A percentile compares a stretch with the other conserved stretches of the same genome.
Evolutionary conservation across 2,888 invertebrate species (phyloP).

Genomic region (Micoletzkya japonica): DNA sequence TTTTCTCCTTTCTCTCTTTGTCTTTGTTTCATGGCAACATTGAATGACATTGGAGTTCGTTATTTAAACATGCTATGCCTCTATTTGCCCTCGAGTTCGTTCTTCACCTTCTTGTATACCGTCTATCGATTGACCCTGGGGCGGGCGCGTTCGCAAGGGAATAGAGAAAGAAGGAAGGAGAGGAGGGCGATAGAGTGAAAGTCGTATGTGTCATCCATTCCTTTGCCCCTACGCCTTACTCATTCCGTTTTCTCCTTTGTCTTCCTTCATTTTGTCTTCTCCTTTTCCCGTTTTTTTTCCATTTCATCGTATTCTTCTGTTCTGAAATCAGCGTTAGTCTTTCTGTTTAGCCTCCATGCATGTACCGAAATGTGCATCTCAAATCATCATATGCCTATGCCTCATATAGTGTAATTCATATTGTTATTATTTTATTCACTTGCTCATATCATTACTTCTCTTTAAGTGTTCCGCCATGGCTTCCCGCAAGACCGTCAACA

Average conservation of each 20-base stretch:
- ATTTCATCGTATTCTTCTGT: neutral
- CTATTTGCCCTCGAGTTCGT: no score
- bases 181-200: no score
- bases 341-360: neutral
- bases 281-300: neutral
- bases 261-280: slow-evolving; percentile 1
- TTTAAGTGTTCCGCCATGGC: slow-evolving; percentile 42
- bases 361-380: slow-evolving; percentile 1
- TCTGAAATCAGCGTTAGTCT: neutral
- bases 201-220: slow-evolving; percentile 4
- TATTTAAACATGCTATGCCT: no score
- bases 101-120: no score
- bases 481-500: slow-evolving; percentile 60
- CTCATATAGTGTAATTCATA: neutral
- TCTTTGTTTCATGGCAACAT: no score
- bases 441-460: neutral
- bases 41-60: no score
- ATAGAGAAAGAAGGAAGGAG: no score
- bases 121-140: no score
- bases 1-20: no score
- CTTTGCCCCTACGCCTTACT: slow-evolving; percentile 5
- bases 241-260: neutral
- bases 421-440: neutral
- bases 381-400: neutral
- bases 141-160: no score